These are phyloP conservation scores for Drosophila subsilvestris DNA, from an alignment of 2,888 invertebrate species.

Conservation along the genomic window DNA sequence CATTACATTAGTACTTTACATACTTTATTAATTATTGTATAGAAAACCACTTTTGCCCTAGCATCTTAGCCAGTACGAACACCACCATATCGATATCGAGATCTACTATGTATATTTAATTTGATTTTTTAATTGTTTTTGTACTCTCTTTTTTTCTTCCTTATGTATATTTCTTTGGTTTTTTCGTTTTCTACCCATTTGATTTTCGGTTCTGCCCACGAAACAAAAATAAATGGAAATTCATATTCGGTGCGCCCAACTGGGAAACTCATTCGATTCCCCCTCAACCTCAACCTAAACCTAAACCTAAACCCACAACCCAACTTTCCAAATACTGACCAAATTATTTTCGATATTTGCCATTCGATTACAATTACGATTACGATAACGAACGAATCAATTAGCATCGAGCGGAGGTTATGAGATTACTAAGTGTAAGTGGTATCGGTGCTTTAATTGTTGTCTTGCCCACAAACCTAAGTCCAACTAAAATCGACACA, in stretches of 20 bases:
- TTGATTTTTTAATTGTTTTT: constrained; percentile 43
- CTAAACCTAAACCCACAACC: constrained; percentile 26
- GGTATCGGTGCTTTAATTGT: constrained; percentile 84
- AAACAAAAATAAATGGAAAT: constrained; percentile 37
- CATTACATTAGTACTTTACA: neutral
- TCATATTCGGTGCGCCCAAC: constrained; percentile 68
- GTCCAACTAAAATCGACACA: constrained; percentile 46
- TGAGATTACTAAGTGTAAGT: constrained; percentile 85
- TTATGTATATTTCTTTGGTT: constrained; percentile 44
- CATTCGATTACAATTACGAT: constrained; percentile 41
- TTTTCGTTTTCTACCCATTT: constrained; percentile 50
- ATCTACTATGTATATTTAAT: constrained; percentile 32
- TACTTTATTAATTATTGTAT: constrained; percentile 36
- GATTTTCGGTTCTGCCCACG: constrained; percentile 22
- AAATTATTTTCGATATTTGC: constrained; percentile 53
- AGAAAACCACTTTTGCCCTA: constrained; percentile 29
- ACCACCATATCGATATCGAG: constrained; percentile 34
- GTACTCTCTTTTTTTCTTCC: constrained; percentile 52
- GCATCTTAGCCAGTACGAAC: constrained; percentile 31
- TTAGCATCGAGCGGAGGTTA: constrained; percentile 84
- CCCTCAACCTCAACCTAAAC: constrained; percentile 40
- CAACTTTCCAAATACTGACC: constrained; percentile 49
- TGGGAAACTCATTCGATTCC: constrained; percentile 61
- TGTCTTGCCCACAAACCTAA: constrained; percentile 62
- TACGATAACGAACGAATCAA: constrained; percentile 64